Percentiles rank a stretch among this genome's conserved stretches.
phyloP scores from a whole-genome alignment of 2,113 vertebrate species.

The Halichoerus grypus region DNA sequence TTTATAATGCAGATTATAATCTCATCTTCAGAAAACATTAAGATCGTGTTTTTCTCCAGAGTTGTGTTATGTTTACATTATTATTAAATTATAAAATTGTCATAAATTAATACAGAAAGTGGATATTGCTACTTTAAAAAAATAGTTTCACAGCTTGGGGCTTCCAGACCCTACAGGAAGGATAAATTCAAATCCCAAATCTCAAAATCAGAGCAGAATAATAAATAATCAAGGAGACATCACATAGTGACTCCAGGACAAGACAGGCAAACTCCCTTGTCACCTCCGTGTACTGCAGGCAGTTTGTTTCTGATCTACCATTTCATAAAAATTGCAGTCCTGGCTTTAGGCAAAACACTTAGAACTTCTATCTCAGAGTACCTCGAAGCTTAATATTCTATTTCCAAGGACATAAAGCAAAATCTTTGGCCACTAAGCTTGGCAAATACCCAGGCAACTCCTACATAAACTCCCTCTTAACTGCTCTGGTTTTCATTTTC shows the following conservation, averaged over 20 bases:
- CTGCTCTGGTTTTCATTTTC: constrained; percentile 34
- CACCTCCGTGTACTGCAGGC: background rate
- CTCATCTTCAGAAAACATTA: background rate
- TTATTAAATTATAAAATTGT: background rate
- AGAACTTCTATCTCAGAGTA: background rate
- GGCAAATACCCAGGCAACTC: background rate
- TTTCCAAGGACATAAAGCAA: background rate
- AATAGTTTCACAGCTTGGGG: background rate
- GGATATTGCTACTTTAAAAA: background rate
- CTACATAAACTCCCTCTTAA: background rate
- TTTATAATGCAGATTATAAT: background rate
- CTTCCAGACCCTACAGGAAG: background rate
- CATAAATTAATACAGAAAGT: background rate
- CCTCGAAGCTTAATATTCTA: background rate
- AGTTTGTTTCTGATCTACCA: background rate
- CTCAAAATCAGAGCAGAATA: background rate
- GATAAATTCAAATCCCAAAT: constrained; percentile 3
- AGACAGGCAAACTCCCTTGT: background rate
- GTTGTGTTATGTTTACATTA: background rate
- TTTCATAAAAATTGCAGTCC: background rate
- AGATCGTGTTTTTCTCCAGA: background rate
- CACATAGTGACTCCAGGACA: background rate
- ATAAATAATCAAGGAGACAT: background rate
- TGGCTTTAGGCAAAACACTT: background rate
- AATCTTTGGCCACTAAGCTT: background rate